A percentile compares a stretch with the other conserved stretches of the same genome.
Conservation (phyloP, 2,888 invertebrate species). For the Drosophila ezoana region DNA sequence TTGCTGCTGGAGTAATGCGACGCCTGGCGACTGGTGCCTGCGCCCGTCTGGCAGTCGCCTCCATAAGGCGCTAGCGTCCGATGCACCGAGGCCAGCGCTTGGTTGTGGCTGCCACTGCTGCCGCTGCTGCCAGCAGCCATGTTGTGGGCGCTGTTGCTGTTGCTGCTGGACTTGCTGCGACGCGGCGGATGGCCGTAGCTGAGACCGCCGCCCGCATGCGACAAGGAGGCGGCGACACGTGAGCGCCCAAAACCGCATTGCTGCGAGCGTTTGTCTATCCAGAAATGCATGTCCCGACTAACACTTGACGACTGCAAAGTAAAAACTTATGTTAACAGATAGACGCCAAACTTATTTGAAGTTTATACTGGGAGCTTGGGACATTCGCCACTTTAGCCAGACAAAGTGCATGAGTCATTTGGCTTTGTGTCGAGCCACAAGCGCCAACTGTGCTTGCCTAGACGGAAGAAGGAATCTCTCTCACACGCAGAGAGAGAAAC, state of each 20-base stretch:
- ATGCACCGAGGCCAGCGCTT: constrained; percentile 58
- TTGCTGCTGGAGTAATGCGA: constrained; percentile 53
- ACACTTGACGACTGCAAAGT: constrained; percentile 46
- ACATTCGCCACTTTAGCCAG: constrained; percentile 41
- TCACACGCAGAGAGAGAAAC: constrained; percentile 1
- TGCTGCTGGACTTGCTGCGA: constrained; percentile 85
- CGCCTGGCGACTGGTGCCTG: constrained; percentile 70
- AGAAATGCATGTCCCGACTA: constrained; percentile 90
- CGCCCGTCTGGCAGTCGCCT: constrained; percentile 38
- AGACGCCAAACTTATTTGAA: constrained; percentile 61
- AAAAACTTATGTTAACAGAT: constrained; percentile 34
- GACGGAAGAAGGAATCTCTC: constrained; percentile 66
- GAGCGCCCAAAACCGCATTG: constrained; percentile 91
- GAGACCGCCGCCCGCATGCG: constrained; percentile 86
- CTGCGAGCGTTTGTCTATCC: constrained; percentile 93
- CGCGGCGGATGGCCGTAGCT: constrained; percentile 85
- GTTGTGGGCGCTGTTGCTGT: constrained; percentile 48
- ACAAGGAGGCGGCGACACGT: constrained; percentile 89
- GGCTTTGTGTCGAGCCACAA: constrained; percentile 49
- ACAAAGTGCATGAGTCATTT: constrained; percentile 75
- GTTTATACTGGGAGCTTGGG: constrained; percentile 28
- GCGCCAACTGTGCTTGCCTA: constrained; percentile 52
- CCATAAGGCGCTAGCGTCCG: constrained; percentile 56
- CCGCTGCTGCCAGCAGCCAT: constrained; percentile 30
- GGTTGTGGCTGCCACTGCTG: constrained; percentile 40